Conservation (phyloP, 2,888 invertebrate genomes). For the Coecobrya sp. region DNA sequence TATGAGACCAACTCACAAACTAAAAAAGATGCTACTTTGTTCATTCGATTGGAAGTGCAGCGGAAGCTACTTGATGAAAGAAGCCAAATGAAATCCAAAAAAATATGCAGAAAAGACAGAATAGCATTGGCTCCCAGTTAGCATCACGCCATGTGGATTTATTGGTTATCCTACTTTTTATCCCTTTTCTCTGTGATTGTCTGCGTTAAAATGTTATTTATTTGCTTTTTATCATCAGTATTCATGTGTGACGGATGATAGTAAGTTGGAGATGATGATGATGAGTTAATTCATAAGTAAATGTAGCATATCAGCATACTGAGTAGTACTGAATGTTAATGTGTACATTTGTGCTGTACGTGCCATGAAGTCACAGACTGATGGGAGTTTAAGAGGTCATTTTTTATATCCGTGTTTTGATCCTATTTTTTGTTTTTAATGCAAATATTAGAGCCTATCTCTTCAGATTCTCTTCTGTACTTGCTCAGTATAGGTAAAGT, state of each 20-base stretch:
- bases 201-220: slow-evolving; percentile 10
- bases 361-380: slow-evolving; percentile 21
- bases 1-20: not conserved
- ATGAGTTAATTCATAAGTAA: not conserved
- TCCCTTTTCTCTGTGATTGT: slow-evolving; percentile 11
- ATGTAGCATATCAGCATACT: not conserved
- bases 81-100: not conserved
- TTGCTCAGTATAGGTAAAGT: too few species aligned
- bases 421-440: slow-evolving; percentile 49
- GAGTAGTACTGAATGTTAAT: not conserved
- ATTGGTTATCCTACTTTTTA: slow-evolving; percentile 64
- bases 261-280: not conserved
- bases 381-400: slow-evolving; percentile 61
- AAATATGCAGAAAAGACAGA: slow-evolving; percentile 22
- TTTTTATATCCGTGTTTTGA: slow-evolving; percentile 72
- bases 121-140: slow-evolving; percentile 55
- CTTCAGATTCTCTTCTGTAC: too few species aligned
- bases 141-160: slow-evolving; percentile 72
- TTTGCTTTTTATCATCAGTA: slow-evolving; percentile 26
- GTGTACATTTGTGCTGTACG: slow-evolving; percentile 16
- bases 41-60: slow-evolving; percentile 44
- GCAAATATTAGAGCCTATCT: not conserved
- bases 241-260: slow-evolving; percentile 10
- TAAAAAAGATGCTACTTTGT: not conserved
- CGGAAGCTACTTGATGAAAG: slow-evolving; percentile 62